These are phyloP conservation scores for Callospermophilus lateralis DNA, from an alignment of 2,113 vertebrate genomes.

Conservation along the genomic window DNA sequence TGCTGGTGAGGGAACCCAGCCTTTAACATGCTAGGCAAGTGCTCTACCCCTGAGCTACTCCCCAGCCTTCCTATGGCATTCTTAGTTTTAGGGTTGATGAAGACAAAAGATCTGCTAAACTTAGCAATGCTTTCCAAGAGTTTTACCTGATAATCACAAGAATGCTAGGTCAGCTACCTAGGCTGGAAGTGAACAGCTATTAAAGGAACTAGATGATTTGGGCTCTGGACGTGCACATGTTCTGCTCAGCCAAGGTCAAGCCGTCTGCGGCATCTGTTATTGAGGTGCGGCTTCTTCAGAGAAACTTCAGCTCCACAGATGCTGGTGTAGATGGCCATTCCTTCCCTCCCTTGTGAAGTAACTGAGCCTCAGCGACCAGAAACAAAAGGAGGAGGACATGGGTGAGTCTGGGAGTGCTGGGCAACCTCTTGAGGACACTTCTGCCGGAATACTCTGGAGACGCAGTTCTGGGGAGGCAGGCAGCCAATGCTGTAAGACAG, in stretches of 20 bases:
- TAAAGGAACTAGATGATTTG: background rate
- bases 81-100: background rate
- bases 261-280: background rate
- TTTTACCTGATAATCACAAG: background rate
- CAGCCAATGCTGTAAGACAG: accelerated
- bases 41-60: background rate
- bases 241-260: background rate
- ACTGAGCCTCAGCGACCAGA: background rate
- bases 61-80: background rate
- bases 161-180: background rate
- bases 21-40: background rate
- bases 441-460: background rate
- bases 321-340: accelerated
- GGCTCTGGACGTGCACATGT: background rate
- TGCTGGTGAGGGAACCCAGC: background rate
- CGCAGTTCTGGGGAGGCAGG: accelerated
- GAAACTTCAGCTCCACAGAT: background rate
- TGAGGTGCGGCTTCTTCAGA: background rate
- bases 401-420: background rate
- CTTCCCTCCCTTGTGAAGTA: background rate
- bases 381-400: background rate
- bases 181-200: background rate
- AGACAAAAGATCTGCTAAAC: background rate
- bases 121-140: background rate
- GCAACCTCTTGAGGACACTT: no score